phyloP scores from a whole-genome alignment of 2,888 invertebrate genomes.

The Trachelus stipa region DNA sequence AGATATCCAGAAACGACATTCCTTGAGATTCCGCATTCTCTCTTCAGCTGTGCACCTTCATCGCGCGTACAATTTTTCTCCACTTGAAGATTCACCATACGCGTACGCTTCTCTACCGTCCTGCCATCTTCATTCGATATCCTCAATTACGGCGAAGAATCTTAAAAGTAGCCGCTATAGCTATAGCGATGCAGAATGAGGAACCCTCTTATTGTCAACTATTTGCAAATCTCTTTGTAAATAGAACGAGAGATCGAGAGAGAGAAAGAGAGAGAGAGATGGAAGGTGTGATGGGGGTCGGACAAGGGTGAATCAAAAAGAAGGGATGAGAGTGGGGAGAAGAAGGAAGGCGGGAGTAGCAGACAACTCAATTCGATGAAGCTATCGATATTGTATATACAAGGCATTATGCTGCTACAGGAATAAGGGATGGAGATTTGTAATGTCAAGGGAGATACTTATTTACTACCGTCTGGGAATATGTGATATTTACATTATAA shows the following conservation, averaged over 20 bases:
- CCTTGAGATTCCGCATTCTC: conserved; percentile 29
- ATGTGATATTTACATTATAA: conserved; percentile 59
- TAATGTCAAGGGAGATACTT: conserved; percentile 33
- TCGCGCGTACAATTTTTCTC: background rate
- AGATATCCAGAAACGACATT: conserved; percentile 38
- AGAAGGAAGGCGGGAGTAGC: conserved; percentile 24
- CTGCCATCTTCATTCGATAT: background rate
- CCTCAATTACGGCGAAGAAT: background rate
- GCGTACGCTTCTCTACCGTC: background rate
- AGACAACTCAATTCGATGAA: conserved; percentile 38
- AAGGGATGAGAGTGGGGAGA: conserved; percentile 22
- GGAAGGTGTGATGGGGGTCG: background rate
- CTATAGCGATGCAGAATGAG: background rate
- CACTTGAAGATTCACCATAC: background rate
- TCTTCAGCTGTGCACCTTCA: background rate
- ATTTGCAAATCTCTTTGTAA: background rate
- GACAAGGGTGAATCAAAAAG: background rate
- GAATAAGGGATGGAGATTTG: conserved; percentile 32
- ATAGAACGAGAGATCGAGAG: conserved; percentile 12
- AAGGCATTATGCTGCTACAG: conserved; percentile 21
- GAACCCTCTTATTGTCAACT: background rate
- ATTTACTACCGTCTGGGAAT: conserved; percentile 50
- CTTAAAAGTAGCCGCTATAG: background rate
- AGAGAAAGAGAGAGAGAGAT: conserved; percentile 19
- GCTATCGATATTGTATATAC: conserved; percentile 23